Conservation (phyloP, 1,140 invertebrate genomes). For the Pachyrhynchus sulphureomaculatus region DNA sequence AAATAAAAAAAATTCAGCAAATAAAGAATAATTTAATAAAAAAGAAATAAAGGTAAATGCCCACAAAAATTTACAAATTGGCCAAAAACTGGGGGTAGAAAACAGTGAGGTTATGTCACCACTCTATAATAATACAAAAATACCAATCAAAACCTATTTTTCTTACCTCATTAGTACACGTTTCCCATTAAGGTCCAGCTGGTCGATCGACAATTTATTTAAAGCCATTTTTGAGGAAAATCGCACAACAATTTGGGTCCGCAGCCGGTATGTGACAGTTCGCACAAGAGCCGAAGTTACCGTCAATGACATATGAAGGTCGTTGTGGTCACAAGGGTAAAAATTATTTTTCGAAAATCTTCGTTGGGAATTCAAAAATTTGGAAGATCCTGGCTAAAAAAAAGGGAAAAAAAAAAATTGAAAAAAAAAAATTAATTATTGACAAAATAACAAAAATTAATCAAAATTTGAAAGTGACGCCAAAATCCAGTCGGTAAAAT, state of each 20-base stretch:
- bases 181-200: slow-evolving; percentile 72
- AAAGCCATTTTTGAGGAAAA: slow-evolving; percentile 68
- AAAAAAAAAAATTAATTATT: too few species aligned
- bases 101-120: slow-evolving; percentile 27
- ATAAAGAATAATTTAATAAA: too few species aligned
- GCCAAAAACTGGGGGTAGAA: too few species aligned
- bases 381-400: background rate
- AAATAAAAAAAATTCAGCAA: too few species aligned
- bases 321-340: background rate
- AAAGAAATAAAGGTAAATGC: too few species aligned
- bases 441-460: too few species aligned
- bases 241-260: slow-evolving; percentile 13
- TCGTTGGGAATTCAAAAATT: background rate
- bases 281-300: slow-evolving; percentile 12
- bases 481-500: background rate
- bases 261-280: slow-evolving; percentile 25
- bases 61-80: too few species aligned
- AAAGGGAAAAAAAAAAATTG: background rate
- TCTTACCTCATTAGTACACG: slow-evolving; percentile 79
- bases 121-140: slow-evolving; percentile 22
- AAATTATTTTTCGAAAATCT: too few species aligned
- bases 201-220: slow-evolving; percentile 83
- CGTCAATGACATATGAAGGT: slow-evolving; percentile 40
- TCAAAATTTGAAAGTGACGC: background rate
- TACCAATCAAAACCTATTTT: slow-evolving; percentile 28